phyloP scores from a whole-genome alignment of 2,888 invertebrate species.

The Pseudanteris insignis region DNA sequence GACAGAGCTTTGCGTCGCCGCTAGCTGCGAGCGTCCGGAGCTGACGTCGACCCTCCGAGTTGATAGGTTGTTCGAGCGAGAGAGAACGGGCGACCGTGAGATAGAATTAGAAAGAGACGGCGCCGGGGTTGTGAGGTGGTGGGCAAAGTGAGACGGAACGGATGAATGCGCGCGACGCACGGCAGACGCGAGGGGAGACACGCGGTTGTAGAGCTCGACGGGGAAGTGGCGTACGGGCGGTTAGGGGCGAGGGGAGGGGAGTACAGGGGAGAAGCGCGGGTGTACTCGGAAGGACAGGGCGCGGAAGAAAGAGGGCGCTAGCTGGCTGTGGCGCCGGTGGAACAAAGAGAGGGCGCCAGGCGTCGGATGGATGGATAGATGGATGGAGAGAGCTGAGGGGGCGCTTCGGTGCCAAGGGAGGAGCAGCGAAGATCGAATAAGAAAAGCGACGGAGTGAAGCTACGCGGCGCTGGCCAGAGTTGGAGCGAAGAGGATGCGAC shows the following conservation, averaged over 20 bases:
- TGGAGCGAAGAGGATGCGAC: slow-evolving; percentile 8
- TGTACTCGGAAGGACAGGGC: slow-evolving; percentile 12
- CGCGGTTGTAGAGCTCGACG: slow-evolving; percentile 20
- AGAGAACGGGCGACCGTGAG: slow-evolving; percentile 54
- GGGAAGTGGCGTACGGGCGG: slow-evolving; percentile 24
- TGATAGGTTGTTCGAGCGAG: slow-evolving; percentile 62
- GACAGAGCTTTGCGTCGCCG: too few species aligned
- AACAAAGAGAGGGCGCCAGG: slow-evolving; percentile 20
- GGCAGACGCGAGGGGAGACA: slow-evolving; percentile 12
- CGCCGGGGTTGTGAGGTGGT: not conserved
- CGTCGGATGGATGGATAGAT: slow-evolving; percentile 37
- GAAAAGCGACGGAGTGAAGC: slow-evolving; percentile 51
- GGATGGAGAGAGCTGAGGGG: slow-evolving; percentile 38
- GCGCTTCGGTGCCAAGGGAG: slow-evolving; percentile 38
- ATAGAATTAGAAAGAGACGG: slow-evolving; percentile 64
- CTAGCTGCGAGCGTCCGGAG: slow-evolving; percentile 62
- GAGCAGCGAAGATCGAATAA: slow-evolving; percentile 58
- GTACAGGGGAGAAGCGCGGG: slow-evolving; percentile 16
- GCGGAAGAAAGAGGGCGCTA: slow-evolving; percentile 49
- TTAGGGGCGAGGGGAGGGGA: slow-evolving; percentile 26
- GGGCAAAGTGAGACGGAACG: slow-evolving; percentile 27
- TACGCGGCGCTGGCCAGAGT: slow-evolving; percentile 26
- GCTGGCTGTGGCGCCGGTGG: too few species aligned
- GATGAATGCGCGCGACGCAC: slow-evolving; percentile 33
- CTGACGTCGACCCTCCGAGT: slow-evolving; percentile 65